phyloP scores from a whole-genome alignment of 1,140 invertebrate species.

The Muscidifurax raptorellus region DNA sequence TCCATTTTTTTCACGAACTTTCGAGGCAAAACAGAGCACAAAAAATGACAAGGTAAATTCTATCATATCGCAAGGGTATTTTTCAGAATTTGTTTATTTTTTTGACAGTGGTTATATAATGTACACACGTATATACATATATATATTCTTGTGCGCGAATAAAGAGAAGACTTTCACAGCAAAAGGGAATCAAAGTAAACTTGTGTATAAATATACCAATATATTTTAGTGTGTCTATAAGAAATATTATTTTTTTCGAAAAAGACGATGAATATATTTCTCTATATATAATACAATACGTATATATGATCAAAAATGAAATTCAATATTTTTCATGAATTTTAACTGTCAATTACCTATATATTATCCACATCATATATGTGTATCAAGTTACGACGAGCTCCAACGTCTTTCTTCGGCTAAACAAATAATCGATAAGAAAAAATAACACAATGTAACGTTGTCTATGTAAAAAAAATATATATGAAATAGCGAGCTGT shows the following conservation, averaged over 20 bases:
- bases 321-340: conserved; percentile 38
- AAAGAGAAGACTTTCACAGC: conserved; percentile 21
- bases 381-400: conserved; percentile 20
- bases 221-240: conserved; percentile 12
- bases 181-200: conserved; percentile 26
- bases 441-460: no score
- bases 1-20: neutral
- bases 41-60: neutral
- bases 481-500: neutral
- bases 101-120: neutral
- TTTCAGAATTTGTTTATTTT: neutral
- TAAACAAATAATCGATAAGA: neutral
- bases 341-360: conserved; percentile 43
- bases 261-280: conserved; percentile 25
- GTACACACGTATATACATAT: no score
- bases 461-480: neutral
- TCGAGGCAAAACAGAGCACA: neutral
- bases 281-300: neutral
- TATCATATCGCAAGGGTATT: neutral
- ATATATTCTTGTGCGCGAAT: neutral
- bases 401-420: neutral
- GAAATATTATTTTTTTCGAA: conserved; percentile 36
- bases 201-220: neutral
- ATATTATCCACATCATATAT: neutral
- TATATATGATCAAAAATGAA: conserved; percentile 25